Evolutionary conservation across 2,888 invertebrate genomes (phyloP).

Genomic region (Acanthosepion esculentum): DNA sequence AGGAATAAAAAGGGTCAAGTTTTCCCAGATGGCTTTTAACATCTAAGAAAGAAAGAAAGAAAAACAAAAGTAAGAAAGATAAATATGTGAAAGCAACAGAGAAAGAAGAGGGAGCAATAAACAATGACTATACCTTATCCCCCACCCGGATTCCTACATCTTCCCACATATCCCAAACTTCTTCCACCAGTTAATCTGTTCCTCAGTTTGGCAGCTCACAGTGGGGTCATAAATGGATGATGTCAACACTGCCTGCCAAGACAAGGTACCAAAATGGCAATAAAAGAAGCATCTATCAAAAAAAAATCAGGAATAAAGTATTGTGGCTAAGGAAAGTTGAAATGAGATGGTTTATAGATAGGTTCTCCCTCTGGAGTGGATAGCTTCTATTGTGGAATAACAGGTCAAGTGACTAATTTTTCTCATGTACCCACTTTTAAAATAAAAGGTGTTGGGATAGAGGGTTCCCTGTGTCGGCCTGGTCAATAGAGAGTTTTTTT

Average conservation of each 20-base stretch:
- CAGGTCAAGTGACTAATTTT: too few species aligned
- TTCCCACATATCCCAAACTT: too few species aligned
- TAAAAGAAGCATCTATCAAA: not conserved
- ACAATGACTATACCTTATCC: too few species aligned
- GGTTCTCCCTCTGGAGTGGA: too few species aligned
- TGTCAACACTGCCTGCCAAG: slow-evolving; percentile 33
- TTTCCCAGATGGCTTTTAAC: too few species aligned
- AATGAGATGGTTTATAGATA: too few species aligned
- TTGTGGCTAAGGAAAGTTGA: not conserved
- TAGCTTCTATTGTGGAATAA: too few species aligned
- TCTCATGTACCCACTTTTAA: too few species aligned
- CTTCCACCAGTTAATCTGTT: not conserved
- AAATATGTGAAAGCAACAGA: not conserved
- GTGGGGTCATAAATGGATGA: not conserved
- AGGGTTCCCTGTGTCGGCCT: too few species aligned
- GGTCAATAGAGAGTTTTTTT: too few species aligned
- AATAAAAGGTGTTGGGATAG: too few species aligned
- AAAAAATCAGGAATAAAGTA: not conserved
- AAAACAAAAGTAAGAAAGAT: not conserved
- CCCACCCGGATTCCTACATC: too few species aligned
- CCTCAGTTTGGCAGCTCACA: not conserved
- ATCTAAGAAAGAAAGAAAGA: not conserved
- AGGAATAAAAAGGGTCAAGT: not conserved
- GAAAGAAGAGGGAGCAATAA: not conserved
- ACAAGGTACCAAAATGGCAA: slow-evolving; percentile 18